Conservation (phyloP, 2,888 invertebrate genomes). For the Holacanthella duospinosa region DNA sequence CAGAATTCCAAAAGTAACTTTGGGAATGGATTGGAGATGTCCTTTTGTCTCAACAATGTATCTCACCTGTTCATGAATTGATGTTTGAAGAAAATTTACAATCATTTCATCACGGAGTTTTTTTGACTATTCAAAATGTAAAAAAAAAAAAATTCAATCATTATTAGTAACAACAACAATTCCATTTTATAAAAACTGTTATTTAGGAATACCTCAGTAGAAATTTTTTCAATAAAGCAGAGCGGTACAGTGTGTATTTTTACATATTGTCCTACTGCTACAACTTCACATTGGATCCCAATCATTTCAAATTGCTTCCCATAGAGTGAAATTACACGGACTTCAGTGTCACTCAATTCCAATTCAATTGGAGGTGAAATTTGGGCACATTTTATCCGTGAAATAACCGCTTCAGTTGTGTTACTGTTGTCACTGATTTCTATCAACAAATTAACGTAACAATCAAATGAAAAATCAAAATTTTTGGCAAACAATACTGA, state of each 20-base stretch:
- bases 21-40: constrained; percentile 42
- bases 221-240: constrained; percentile 51
- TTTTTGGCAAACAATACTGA: too few relatives aligned
- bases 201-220: constrained; percentile 46
- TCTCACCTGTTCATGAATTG: constrained; percentile 53
- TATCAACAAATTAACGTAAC: neutral
- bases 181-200: neutral
- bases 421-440: neutral
- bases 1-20: constrained; percentile 46
- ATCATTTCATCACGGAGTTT: constrained; percentile 9
- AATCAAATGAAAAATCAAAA: neutral
- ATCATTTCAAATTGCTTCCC: constrained; percentile 49
- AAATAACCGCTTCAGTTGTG: neutral
- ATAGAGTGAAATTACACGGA: constrained; percentile 47
- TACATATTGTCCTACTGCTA: constrained; percentile 40
- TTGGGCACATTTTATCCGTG: constrained; percentile 7
- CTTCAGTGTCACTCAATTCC: constrained; percentile 10
- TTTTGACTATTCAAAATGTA: constrained; percentile 10
- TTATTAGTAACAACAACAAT: constrained; percentile 8
- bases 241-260: constrained; percentile 51
- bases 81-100: constrained; percentile 39
- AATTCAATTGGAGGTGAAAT: constrained; percentile 18
- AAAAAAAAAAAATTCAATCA: neutral
- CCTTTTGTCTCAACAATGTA: constrained; percentile 48
- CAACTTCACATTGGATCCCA: constrained; percentile 50